Evolutionary conservation across 1,140 invertebrate genomes (phyloP), one percentile per base, ranked within the genome.

Genomic region (Wiebesia pumilae): DNA sequence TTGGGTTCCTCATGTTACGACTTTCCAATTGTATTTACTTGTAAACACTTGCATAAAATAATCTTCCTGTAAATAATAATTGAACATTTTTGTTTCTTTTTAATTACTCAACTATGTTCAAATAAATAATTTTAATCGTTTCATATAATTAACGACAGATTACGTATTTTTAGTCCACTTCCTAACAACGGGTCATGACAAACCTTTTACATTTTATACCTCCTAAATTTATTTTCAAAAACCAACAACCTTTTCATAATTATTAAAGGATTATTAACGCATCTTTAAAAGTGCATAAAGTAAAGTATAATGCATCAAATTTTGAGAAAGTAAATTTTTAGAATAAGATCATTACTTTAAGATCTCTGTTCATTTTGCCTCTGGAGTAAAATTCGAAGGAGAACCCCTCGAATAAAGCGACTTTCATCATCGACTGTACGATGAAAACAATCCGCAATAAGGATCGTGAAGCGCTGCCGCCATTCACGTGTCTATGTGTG

Each of bases 401-500:
- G 71, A 33, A 27, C n/a, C 38, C 38, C 38, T 43, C 30, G 38
- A 24, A 75, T 21, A 75, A 75, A 43, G 71, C 38, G 71, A 62
- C 21, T 62, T 62, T 62, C 58, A 21, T 62, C 58, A 6, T 12
- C 16, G 35, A 40, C 35, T 54, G 51, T 27, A 62, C 51, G 21
- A 16, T 33, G 33, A 80, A 81, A 81, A 81, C 79, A 40, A 65
- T 65, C 35, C 79, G 21, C 16, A 71, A 24, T 14, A n/a, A 43
- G 71, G 38, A 38, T 75, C 35, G 38, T 9, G 35, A 14, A 4
- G 4, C 40, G 35, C 40, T 27, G 24, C 21, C 40, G 71, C 38
- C 38, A n/a, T 75, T 19, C 21, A 27, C 35, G 35, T 10, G 71
- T 43, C 27, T 6, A 47, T 33, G 9, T 38, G 47, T 27, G 1